Evolutionary conservation across 2,797 vertebrate genomes (phyloP).

Genomic region (Sebastes steindachneri): DNA sequence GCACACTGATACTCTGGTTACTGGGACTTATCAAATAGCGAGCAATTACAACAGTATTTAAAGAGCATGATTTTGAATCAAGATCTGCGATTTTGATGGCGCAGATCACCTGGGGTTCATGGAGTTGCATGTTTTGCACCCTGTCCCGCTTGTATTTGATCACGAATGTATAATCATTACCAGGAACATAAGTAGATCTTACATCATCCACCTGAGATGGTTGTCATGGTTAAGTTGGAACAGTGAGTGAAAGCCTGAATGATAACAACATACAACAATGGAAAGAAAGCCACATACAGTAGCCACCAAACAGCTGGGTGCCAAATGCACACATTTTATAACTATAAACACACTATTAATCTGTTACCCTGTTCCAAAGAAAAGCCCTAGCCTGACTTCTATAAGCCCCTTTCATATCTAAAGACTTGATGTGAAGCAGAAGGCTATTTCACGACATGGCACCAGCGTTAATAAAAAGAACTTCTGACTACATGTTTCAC

Average conservation of each 20-base stretch:
- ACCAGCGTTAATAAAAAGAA: no score
- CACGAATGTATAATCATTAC: neutral
- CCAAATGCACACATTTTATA: neutral
- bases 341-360: neutral
- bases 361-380: neutral
- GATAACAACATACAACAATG: neutral
- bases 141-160: neutral
- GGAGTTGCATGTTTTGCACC: neutral
- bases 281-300: neutral
- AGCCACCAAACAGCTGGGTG: neutral
- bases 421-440: no score
- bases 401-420: no score
- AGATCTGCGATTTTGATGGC: neutral
- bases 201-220: conserved; percentile 6
- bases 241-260: neutral
- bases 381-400: no score
- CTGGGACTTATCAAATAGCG: neutral
- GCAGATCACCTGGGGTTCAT: neutral
- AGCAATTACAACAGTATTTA: neutral
- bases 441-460: no score
- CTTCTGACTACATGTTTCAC: no score
- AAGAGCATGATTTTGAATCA: neutral
- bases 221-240: neutral
- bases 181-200: neutral
- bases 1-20: neutral